phyloP scores from a whole-genome alignment of 2,888 invertebrate species.

The Oligia fasciuncula region DNA sequence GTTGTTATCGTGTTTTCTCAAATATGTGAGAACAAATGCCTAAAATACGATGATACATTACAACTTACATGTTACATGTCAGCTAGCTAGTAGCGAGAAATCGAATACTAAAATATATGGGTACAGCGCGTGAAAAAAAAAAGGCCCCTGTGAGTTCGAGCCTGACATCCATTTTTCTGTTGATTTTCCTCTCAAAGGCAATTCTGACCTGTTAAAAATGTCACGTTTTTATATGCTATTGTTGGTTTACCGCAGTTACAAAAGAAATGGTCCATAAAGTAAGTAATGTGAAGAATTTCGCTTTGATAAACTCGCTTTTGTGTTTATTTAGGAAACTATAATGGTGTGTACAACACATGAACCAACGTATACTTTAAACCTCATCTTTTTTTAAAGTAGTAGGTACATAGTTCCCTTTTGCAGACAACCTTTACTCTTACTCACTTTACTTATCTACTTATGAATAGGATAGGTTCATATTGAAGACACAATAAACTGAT shows the following conservation, averaged over 20 bases:
- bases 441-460: background rate
- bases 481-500: background rate
- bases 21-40: slow-evolving; percentile 7
- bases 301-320: slow-evolving; percentile 28
- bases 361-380: background rate
- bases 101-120: background rate
- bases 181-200: background rate
- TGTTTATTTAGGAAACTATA: slow-evolving; percentile 23
- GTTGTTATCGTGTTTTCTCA: background rate
- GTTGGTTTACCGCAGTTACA: slow-evolving; percentile 36
- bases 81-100: background rate
- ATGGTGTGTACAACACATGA: slow-evolving; percentile 12
- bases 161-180: background rate
- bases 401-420: too few species aligned
- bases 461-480: background rate
- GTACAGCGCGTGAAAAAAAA: background rate
- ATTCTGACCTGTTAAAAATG: slow-evolving; percentile 9
- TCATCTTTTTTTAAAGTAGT: background rate
- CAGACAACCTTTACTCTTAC: background rate
- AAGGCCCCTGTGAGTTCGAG: background rate
- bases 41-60: slow-evolving; percentile 1
- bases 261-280: slow-evolving; percentile 44
- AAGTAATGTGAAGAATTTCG: slow-evolving; percentile 32
- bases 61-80: background rate
- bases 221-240: slow-evolving; percentile 33